phyloP scores from a whole-genome alignment of 1,140 invertebrate genomes.

The Chrysomallon squamiferum region DNA sequence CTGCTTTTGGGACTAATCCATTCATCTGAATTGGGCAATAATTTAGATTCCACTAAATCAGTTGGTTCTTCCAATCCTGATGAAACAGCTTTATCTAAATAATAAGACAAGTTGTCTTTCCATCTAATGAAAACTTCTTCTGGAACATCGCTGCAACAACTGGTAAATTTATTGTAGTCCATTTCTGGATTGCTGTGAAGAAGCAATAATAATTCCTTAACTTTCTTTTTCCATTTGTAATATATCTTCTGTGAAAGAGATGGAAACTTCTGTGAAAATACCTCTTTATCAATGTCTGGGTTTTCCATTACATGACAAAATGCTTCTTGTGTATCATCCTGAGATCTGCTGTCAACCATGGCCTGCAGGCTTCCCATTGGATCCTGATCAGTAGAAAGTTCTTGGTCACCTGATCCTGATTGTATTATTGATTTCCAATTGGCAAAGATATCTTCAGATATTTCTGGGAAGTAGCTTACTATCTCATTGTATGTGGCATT shows the following conservation, averaged over 20 bases:
- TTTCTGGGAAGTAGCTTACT: neutral
- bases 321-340: neutral
- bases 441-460: neutral
- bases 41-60: neutral
- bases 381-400: neutral
- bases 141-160: neutral
- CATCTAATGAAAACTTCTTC: slow-evolving; percentile 3
- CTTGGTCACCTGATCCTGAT: neutral
- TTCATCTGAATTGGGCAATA: neutral
- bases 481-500: neutral
- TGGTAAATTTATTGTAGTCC: slow-evolving; percentile 3
- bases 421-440: neutral
- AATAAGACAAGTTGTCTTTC: slow-evolving; percentile 3
- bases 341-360: neutral
- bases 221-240: slow-evolving; percentile 1
- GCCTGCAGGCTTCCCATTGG: slow-evolving; percentile 1
- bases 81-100: no score
- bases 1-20: slow-evolving; percentile 1
- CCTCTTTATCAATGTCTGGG: neutral
- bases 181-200: slow-evolving; percentile 1
- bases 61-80: no score
- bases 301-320: slow-evolving; percentile 6
- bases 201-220: neutral
- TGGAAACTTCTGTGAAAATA: neutral
- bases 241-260: neutral